Base-by-base conservation (phyloP, 1,140 invertebrate species). In the Aplysia californica region DNA sequence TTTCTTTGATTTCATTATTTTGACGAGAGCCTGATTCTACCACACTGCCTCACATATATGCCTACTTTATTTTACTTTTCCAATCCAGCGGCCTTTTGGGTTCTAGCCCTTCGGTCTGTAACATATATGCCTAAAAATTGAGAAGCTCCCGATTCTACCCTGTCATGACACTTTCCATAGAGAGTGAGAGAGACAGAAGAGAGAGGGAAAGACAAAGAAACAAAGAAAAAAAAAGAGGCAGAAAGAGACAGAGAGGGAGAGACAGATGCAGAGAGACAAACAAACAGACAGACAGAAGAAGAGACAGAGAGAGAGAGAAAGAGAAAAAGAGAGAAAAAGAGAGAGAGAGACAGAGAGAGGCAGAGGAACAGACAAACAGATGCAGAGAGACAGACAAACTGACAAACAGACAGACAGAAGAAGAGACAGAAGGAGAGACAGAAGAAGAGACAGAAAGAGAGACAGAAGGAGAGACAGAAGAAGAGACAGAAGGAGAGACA, bases 241-340 rank as follows among this genome's bases (percentile, higher is more conserved):
- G 36, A 41, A 23, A 44, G 41, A 41, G 36, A 41, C 36, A 44
- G 4, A 41, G 67, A 41, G 67, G 31, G 67, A 41, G 67, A 69
- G 67, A 44, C 36, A 44, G 67, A 41, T 0, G 31, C 18, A 41
- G 67, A 69, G 44, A 44, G 67, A 41, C 36, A 69, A 39, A 41
- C 36, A 41, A 39, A 69, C 23, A 44, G 31, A 69, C 35, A 69
- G 41, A 44, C 15, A 15, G 39, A 69, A 33, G 31, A 39, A 41
- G 58, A 29, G 58, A 29, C 6, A 29, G 26, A 29, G 26, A 29
- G 26, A 29, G 26, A 29, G 58, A 61, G 58, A 61, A 26, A 61
- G 58, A 61, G 58, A 61, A 26, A 61, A 26, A 61, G 58, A 61
- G 58, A 61, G 58, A 61, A 26, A 61, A 26, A 61, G 58, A 61